These are phyloP conservation scores for Conops quadrifasciatus DNA, from an alignment of 2,888 invertebrate genomes.

Conservation along the genomic window DNA sequence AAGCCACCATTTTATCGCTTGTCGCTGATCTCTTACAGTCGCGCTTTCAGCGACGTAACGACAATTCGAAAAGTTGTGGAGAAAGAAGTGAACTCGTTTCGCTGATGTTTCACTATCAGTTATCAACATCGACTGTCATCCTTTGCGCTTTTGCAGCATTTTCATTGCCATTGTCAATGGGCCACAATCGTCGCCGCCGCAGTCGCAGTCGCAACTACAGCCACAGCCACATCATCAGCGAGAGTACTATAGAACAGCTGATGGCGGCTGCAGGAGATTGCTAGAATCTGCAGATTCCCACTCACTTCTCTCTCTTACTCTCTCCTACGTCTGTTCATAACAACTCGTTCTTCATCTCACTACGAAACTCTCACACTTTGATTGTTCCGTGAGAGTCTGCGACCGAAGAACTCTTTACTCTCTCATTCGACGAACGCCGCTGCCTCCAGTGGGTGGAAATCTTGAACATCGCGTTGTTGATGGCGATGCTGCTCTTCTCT, in stretches of 20 bases:
- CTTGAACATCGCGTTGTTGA: slow-evolving; percentile 3
- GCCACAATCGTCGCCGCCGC: slow-evolving; percentile 17
- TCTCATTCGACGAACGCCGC: neutral
- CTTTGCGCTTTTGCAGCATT: slow-evolving; percentile 25
- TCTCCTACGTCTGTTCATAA: slow-evolving; percentile 19
- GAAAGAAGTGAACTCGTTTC: neutral
- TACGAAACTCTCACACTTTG: neutral
- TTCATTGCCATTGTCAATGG: slow-evolving; percentile 45
- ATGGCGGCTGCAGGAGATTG: slow-evolving; percentile 25
- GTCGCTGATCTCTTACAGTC: slow-evolving; percentile 1
- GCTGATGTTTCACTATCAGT: slow-evolving; percentile 26
- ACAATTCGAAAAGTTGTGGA: neutral
- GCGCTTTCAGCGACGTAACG: neutral
- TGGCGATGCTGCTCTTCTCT: slow-evolving; percentile 21
- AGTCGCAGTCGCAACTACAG: slow-evolving; percentile 19
- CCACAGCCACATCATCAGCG: slow-evolving; percentile 4
- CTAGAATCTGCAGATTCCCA: slow-evolving; percentile 16
- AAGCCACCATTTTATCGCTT: neutral
- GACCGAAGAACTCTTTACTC: neutral
- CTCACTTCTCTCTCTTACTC: slow-evolving; percentile 43
- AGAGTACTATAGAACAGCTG: slow-evolving; percentile 37
- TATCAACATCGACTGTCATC: slow-evolving; percentile 32
- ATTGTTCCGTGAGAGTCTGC: slow-evolving; percentile 8
- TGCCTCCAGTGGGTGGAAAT: slow-evolving; percentile 12
- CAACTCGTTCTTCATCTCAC: neutral